Evolutionary conservation across 2,888 invertebrate genomes (phyloP).

Genomic region (Pollenia amentaria): DNA sequence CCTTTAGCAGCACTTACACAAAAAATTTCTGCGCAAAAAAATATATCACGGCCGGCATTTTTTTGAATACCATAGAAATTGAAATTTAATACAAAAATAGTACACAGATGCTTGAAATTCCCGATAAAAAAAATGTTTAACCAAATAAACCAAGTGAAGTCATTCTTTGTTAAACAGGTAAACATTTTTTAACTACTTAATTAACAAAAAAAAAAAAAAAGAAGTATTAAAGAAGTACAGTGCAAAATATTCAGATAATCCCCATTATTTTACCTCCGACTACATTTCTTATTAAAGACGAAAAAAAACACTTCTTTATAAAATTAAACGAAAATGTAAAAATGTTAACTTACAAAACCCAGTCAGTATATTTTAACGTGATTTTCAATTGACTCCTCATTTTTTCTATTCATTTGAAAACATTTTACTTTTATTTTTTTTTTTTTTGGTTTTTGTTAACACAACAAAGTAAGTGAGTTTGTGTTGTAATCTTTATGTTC

Average conservation of each 20-base stretch:
- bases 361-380: slow-evolving; percentile 68
- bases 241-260: neutral
- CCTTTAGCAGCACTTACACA: too few species aligned
- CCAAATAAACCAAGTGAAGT: too few species aligned
- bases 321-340: slow-evolving; percentile 43
- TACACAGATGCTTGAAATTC: too few species aligned
- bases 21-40: too few species aligned
- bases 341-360: slow-evolving; percentile 51
- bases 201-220: too few species aligned
- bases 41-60: too few species aligned
- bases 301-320: neutral
- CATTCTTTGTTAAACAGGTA: too few species aligned
- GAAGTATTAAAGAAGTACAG: too few species aligned
- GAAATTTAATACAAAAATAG: too few species aligned
- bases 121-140: too few species aligned
- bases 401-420: slow-evolving; percentile 31
- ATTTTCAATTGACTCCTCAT: slow-evolving; percentile 77
- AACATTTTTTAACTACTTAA: too few species aligned
- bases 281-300: neutral
- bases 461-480: slow-evolving; percentile 64
- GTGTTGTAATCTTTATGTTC: slow-evolving; percentile 67
- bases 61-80: too few species aligned
- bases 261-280: neutral
- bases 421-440: slow-evolving; percentile 7
- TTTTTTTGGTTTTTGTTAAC: slow-evolving; percentile 44